Percentiles rank a stretch among this genome's conserved stretches.
Conservation (phyloP, 2,113 vertebrate genomes). For the Mobula hypostoma region DNA sequence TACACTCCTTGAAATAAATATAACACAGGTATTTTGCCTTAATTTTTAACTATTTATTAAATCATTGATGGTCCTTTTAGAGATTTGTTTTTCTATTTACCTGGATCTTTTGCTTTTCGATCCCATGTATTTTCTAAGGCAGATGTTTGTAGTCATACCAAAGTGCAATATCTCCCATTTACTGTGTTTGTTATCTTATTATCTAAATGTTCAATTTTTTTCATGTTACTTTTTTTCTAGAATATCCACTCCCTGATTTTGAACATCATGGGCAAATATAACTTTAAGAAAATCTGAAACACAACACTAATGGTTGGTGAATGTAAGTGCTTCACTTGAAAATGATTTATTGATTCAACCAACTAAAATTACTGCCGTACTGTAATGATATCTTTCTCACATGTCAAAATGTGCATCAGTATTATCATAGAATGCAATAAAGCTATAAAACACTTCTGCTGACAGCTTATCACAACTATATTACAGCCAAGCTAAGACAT, state of each 20-base stretch:
- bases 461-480: not conserved
- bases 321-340: not conserved
- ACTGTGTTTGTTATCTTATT: not conserved
- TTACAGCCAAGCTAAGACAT: not conserved
- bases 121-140: not conserved
- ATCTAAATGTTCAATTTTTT: not conserved
- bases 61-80: not conserved
- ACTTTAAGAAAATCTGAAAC: not conserved
- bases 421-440: not conserved
- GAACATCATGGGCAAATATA: not conserved
- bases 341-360: slow-evolving; percentile 15
- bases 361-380: not conserved
- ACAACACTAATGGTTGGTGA: not conserved
- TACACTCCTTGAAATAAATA: not conserved
- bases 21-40: not conserved
- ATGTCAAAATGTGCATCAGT: slow-evolving; percentile 7
- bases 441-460: not conserved
- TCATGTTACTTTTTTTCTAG: not conserved
- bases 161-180: not conserved
- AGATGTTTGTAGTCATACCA: not conserved
- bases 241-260: not conserved
- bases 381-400: slow-evolving; percentile 11
- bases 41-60: not conserved
- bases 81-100: not conserved
- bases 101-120: not conserved